Conservation (phyloP, 2,797 vertebrate species). For the Sebastes wilsoni region DNA sequence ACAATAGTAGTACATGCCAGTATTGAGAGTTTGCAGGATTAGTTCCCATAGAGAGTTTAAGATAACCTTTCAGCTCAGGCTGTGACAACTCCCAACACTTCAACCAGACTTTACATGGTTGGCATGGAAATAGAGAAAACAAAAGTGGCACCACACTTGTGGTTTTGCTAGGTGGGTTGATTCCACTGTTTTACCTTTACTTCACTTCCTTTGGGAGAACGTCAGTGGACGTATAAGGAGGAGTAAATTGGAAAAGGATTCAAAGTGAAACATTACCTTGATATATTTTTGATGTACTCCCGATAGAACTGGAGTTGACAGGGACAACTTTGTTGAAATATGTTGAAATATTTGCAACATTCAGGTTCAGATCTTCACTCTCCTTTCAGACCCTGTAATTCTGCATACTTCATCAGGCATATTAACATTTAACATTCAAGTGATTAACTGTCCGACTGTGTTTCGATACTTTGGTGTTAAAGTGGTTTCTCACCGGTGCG, state of each 20-base stretch:
- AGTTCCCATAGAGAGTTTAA: slow-evolving; percentile 46
- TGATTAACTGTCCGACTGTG: neutral
- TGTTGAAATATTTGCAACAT: neutral
- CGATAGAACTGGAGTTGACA: neutral
- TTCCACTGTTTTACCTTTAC: neutral
- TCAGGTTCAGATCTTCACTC: slow-evolving; percentile 9
- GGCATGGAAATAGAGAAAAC: slow-evolving; percentile 44
- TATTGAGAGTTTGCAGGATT: slow-evolving; percentile 31
- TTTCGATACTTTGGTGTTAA: neutral
- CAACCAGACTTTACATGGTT: slow-evolving; percentile 17
- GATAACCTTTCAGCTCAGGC: slow-evolving; percentile 57
- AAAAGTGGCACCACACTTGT: slow-evolving; percentile 7
- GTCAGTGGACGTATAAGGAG: neutral
- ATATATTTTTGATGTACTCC: neutral
- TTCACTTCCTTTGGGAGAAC: too few relatives aligned
- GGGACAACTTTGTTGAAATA: neutral
- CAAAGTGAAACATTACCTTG: neutral
- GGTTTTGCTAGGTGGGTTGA: slow-evolving; percentile 1
- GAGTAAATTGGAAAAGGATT: neutral
- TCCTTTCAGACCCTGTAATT: neutral
- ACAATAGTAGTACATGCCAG: slow-evolving; percentile 48
- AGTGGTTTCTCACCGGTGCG: too few relatives aligned
- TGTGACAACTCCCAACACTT: slow-evolving; percentile 43
- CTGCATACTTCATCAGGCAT: slow-evolving; percentile 11
- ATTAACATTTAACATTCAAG: neutral